Conservation (phyloP, 2,113 vertebrate genomes). For the Bungarus multicinctus region DNA sequence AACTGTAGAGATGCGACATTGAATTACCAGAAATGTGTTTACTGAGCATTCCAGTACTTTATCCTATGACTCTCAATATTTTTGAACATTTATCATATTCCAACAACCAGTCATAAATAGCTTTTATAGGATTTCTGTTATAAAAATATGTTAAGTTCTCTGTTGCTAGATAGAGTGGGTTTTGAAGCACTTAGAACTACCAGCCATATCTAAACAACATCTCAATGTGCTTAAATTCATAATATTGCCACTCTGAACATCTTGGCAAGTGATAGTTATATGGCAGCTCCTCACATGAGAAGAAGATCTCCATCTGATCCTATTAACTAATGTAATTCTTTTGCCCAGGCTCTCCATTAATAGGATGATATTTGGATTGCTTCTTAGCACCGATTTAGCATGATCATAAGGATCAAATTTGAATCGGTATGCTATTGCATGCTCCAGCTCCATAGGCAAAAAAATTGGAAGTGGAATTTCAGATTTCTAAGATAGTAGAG, state of each 20-base stretch:
- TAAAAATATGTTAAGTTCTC: background rate
- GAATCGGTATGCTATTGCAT: background rate
- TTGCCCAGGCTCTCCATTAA: background rate
- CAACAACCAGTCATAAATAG: background rate
- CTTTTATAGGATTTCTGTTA: background rate
- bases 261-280: background rate
- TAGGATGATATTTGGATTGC: background rate
- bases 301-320: background rate
- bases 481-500: background rate
- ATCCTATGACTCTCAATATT: background rate
- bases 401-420: background rate
- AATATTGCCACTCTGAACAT: background rate
- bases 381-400: background rate
- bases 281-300: background rate
- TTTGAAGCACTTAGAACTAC: background rate
- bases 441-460: background rate
- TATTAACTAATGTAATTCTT: background rate
- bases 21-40: background rate
- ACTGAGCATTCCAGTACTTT: background rate
- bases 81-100: background rate
- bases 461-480: background rate
- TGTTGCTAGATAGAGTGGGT: background rate
- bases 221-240: background rate
- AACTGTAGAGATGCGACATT: background rate
- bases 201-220: background rate